Percentiles rank a stretch among this genome's conserved stretches.
Evolutionary conservation across 2,113 vertebrate species (phyloP).

Genomic region (Peromyscus californicus): DNA sequence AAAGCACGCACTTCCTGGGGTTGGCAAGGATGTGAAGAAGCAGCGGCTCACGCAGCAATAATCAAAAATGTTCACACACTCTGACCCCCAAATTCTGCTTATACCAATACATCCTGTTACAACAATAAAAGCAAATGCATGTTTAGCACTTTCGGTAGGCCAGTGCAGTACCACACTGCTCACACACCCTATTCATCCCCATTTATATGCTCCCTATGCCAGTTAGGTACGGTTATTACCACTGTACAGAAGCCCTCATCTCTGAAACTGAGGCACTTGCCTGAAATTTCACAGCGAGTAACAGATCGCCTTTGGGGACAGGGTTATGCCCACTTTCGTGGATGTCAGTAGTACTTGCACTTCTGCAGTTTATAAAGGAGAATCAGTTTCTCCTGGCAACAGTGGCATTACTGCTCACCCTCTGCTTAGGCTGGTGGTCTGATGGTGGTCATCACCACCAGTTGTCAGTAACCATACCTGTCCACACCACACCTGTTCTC

Average conservation of each 20-base stretch:
- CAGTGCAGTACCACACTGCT: background rate
- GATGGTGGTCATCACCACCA: background rate
- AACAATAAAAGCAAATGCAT: background rate
- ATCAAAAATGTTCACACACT: background rate
- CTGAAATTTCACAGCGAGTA: background rate
- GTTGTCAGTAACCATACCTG: no score
- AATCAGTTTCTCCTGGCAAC: background rate
- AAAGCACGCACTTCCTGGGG: background rate
- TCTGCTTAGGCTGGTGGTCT: background rate
- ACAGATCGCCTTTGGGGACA: background rate
- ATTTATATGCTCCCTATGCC: background rate
- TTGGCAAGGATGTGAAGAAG: constrained; percentile 30
- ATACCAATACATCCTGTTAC: background rate
- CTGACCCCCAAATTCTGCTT: constrained; percentile 57
- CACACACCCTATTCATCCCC: no score
- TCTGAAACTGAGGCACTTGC: background rate
- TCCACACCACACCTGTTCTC: background rate
- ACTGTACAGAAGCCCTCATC: background rate
- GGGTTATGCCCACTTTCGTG: background rate
- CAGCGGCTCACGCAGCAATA: background rate
- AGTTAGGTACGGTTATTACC: background rate
- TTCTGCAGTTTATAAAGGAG: background rate
- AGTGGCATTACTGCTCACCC: background rate
- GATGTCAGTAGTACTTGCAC: background rate
- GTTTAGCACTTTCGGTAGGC: background rate